Evolutionary conservation across 2,888 invertebrate species (phyloP).

Genomic region (Sphecodes monilicornis): DNA sequence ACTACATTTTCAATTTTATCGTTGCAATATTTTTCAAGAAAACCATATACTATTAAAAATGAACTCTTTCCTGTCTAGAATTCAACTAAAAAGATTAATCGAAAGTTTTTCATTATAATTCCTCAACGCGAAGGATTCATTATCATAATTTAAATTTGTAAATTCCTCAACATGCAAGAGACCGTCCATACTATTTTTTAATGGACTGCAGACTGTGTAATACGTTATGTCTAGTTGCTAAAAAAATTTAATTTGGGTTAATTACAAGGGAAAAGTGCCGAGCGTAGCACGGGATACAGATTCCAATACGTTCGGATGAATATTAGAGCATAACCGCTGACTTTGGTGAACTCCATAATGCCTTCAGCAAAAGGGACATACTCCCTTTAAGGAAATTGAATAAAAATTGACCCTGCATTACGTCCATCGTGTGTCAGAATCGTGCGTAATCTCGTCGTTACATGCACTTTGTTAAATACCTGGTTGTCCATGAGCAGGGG

Average conservation of each 20-base stretch:
- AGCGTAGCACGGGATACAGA: background rate
- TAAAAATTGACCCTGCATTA: background rate
- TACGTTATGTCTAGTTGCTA: background rate
- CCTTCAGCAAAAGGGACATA: background rate
- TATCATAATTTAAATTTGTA: background rate
- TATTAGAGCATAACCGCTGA: background rate
- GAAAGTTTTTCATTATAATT: background rate
- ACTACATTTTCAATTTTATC: too few relatives aligned
- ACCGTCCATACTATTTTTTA: background rate
- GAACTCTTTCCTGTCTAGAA: background rate
- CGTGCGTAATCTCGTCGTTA: conserved; percentile 49
- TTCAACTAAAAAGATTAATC: background rate
- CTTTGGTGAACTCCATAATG: background rate
- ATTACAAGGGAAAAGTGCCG: background rate
- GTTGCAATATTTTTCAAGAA: too few relatives aligned
- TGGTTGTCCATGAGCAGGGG: conserved; percentile 52
- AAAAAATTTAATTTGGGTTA: background rate
- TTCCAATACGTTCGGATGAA: background rate
- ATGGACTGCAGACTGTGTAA: background rate
- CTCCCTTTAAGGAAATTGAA: background rate
- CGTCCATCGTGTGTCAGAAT: conserved; percentile 6
- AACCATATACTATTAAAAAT: background rate
- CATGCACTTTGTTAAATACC: conserved; percentile 58
- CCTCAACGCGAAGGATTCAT: background rate
- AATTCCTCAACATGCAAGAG: background rate